Conservation (phyloP, 2,113 vertebrate species). For the Albula glossodonta region DNA sequence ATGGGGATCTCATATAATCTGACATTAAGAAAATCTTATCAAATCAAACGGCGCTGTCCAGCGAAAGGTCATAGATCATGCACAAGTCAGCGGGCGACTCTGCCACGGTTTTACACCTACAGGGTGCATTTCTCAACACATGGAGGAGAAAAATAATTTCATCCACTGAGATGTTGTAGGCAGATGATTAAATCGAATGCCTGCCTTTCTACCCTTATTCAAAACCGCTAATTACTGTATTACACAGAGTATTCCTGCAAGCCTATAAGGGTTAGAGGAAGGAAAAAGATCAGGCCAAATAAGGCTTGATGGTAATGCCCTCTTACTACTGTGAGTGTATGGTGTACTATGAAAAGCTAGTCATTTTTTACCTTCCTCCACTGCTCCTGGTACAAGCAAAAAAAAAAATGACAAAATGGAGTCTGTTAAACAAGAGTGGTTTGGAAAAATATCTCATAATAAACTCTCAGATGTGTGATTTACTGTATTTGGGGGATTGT, state of each 20-base stretch:
- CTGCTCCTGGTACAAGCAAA: not conserved
- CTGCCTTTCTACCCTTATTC: too few relatives aligned
- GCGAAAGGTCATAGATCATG: slow-evolving; percentile 7
- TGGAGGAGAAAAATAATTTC: not conserved
- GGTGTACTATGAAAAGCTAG: not conserved
- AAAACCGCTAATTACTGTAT: not conserved
- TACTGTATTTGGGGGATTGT: slow-evolving; percentile 42
- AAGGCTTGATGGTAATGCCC: not conserved
- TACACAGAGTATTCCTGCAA: not conserved
- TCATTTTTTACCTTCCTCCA: not conserved
- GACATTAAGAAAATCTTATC: not conserved
- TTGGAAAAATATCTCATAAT: slow-evolving; percentile 52
- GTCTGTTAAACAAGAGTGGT: not conserved
- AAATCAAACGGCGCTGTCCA: slow-evolving; percentile 1
- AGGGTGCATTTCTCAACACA: not conserved
- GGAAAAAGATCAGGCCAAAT: not conserved
- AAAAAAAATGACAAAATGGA: not conserved
- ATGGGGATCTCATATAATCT: not conserved
- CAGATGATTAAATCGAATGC: too few relatives aligned
- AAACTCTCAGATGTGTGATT: slow-evolving; percentile 46
- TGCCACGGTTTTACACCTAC: not conserved
- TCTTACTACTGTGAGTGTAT: too few relatives aligned
- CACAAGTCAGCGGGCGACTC: not conserved
- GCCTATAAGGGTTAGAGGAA: not conserved
- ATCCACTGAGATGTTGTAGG: not conserved